Conservation (phyloP, 2,113 vertebrate genomes). For the Nerophis ophidion region DNA sequence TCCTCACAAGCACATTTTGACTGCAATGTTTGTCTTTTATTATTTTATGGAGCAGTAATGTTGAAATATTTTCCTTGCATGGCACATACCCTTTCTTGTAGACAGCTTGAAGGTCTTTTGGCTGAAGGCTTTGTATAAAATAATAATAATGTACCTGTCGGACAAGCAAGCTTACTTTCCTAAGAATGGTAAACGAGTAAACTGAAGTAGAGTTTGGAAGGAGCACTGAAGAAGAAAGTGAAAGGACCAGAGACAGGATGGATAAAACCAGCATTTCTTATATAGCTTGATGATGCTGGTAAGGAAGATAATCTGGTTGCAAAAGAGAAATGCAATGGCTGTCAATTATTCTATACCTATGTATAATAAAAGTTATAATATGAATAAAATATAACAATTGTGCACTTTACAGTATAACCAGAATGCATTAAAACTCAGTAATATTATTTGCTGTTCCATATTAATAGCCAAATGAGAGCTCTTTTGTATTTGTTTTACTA, state of each 20-base stretch:
- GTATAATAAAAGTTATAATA: too few relatives aligned
- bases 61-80: conserved; percentile 11
- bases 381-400: too few relatives aligned
- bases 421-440: too few relatives aligned
- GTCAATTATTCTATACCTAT: too few relatives aligned
- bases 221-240: too few relatives aligned
- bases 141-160: conserved; percentile 43
- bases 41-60: not conserved
- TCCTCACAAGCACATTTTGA: not conserved
- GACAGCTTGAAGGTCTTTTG: conserved; percentile 31
- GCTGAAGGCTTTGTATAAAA: conserved; percentile 41
- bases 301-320: conserved; percentile 8
- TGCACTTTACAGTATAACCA: too few relatives aligned
- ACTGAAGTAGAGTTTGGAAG: too few relatives aligned
- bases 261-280: conserved; percentile 4
- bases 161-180: conserved; percentile 27
- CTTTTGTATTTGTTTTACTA: conserved; percentile 10
- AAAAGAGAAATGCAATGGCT: not conserved
- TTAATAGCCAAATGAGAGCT: not conserved
- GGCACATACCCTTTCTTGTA: conserved; percentile 33
- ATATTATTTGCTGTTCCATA: not conserved
- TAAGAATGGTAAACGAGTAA: conserved; percentile 29
- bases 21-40: not conserved
- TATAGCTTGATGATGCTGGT: conserved; percentile 10
- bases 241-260: conserved; percentile 3